These are phyloP conservation scores for Enteromius treurensis DNA, from an alignment of 2,797 vertebrate species.

Conservation along the genomic window DNA sequence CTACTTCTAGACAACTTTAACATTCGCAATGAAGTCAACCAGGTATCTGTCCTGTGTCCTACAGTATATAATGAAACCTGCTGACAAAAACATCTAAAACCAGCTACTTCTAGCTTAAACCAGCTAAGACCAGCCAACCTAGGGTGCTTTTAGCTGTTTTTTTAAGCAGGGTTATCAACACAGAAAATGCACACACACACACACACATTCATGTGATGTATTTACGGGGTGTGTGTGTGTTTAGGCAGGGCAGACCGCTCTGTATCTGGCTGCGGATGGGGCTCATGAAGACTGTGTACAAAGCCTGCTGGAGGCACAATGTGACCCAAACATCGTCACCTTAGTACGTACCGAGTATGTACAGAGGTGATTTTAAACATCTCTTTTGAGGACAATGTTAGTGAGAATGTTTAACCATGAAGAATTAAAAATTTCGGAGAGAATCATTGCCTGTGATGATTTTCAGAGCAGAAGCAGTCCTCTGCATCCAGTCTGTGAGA, in stretches of 20 bases:
- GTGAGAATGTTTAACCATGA: background rate
- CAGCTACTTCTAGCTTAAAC: no score
- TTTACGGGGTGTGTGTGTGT: slow-evolving; percentile 53
- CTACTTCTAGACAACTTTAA: slow-evolving; percentile 82
- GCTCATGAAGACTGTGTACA: slow-evolving; percentile 81
- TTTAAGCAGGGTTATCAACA: background rate
- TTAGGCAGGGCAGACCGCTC: slow-evolving; percentile 87
- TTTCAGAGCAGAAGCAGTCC: slow-evolving; percentile 75
- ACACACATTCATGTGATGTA: background rate
- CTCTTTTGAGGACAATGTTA: background rate
- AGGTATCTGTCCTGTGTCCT: slow-evolving; percentile 71
- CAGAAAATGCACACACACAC: background rate
- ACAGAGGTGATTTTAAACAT: background rate
- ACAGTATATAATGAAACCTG: slow-evolving; percentile 17
- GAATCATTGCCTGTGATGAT: background rate
- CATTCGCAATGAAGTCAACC: slow-evolving; percentile 82
- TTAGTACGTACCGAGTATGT: slow-evolving; percentile 67
- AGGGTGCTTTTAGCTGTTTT: background rate
- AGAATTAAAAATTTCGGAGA: background rate
- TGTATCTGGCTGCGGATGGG: slow-evolving; percentile 84
- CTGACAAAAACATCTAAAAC: no score
- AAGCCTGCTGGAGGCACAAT: slow-evolving; percentile 81
- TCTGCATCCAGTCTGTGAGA: slow-evolving; percentile 80
- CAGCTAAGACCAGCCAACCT: background rate
- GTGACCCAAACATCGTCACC: slow-evolving; percentile 83